Evolutionary conservation across 2,888 invertebrate genomes (phyloP), one percentile per base, ranked within the genome.

Genomic region (Piscicola geometra): DNA sequence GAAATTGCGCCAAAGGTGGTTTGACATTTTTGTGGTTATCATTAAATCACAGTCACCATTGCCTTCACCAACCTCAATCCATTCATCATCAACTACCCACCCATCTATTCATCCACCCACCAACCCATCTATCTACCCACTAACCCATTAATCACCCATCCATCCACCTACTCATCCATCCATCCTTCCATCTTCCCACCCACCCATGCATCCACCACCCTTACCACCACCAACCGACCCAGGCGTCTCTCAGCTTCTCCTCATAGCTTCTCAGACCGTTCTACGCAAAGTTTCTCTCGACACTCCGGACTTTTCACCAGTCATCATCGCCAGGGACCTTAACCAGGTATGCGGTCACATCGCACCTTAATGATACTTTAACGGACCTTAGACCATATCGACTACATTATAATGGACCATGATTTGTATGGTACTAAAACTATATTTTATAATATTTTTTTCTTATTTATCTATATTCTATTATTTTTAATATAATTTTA

Each of bases 231-330:
- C 9, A 5, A 71, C 25, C 15, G 5, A 18, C 18, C 3, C 78
- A 84, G 90, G 93, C 79, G 93, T 94, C 0, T 90, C 92, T 80
- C 92, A 93, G 0, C 94, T 93, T 84, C 86, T 97, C 28, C 85
- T 96, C 41, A 92, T 93, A 84, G 91, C 93, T 0, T 89, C 92
- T 32, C 91, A 84, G n/a, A 91, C 92, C 80, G 91, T 92, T 79
- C 91, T 97, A 76, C 92, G 93, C 0, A 88, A 92, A 52, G 91
- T 95, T 71, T 93, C 94, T 78, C 90, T 94, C 74, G 92, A 93
- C 82, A 85, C 85, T 81, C 69, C 52, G 15, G 90, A 91, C 79
- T 90, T 90, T 82, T 90, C 90, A 80, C 90, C 90, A 52, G 82
- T 84, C 12, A 88, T 92, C 1, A 89, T 94, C 77, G 93, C 93